A percentile compares a stretch with the other conserved stretches of the same genome.
Evolutionary conservation across 2,888 invertebrate species (phyloP).

Genomic region (Seira musarum): DNA sequence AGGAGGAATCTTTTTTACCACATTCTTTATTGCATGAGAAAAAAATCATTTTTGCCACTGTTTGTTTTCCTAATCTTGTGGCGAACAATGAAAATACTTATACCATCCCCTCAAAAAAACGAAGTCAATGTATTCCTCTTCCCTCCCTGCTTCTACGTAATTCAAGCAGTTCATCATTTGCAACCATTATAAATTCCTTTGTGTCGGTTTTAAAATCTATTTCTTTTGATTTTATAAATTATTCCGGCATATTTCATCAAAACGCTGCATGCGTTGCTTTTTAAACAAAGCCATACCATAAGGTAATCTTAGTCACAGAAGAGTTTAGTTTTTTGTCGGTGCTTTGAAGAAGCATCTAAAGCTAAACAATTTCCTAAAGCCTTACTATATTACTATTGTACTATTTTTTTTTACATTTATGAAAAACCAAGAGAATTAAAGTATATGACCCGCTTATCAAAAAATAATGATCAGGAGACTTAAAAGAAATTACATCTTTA

Average conservation of each 20-base stretch:
- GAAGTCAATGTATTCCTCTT: neutral
- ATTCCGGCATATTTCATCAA: neutral
- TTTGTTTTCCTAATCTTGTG: constrained; percentile 28
- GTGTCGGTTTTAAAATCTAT: constrained; percentile 14
- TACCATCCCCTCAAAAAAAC: neutral
- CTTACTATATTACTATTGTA: too few relatives aligned
- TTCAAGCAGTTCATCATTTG: constrained; percentile 46
- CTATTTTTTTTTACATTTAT: neutral
- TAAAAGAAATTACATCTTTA: constrained; percentile 22
- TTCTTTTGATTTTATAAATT: neutral
- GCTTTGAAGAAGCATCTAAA: neutral
- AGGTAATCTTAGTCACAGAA: too few relatives aligned
- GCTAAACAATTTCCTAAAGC: neutral
- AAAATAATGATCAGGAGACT: constrained; percentile 26
- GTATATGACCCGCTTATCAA: constrained; percentile 43
- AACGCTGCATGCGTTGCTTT: neutral
- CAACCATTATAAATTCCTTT: constrained; percentile 22
- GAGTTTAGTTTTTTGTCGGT: constrained; percentile 25
- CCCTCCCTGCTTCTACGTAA: constrained; percentile 19
- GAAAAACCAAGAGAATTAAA: neutral
- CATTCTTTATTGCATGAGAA: constrained; percentile 36
- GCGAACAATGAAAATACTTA: neutral
- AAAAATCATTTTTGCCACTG: constrained; percentile 53
- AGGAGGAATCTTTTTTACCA: constrained; percentile 3
- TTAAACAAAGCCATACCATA: too few relatives aligned